Evolutionary conservation across 1,140 invertebrate species (phyloP).

Genomic region (Apis florea): DNA sequence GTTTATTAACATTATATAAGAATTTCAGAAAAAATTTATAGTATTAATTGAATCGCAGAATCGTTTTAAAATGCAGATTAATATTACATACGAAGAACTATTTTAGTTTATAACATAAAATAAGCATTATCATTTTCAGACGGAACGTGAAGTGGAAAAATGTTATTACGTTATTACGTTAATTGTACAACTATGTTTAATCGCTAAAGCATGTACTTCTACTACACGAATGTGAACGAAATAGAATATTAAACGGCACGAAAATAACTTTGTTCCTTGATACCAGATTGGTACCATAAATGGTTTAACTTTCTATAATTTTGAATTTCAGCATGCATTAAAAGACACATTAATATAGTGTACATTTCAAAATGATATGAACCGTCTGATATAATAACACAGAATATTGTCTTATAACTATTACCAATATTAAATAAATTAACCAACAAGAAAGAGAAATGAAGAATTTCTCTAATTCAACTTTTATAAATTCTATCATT

Average conservation of each 20-base stretch:
- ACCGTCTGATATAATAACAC: too few relatives aligned
- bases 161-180: not conserved
- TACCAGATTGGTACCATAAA: not conserved
- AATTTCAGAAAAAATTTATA: too few relatives aligned
- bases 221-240: not conserved
- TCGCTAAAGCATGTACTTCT: not conserved
- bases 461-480: too few relatives aligned
- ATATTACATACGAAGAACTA: not conserved
- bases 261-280: not conserved
- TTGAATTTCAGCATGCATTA: not conserved
- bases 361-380: too few relatives aligned
- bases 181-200: slow-evolving; percentile 6
- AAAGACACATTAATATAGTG: not conserved
- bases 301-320: not conserved
- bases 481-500: too few relatives aligned
- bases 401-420: too few relatives aligned
- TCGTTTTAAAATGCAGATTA: not conserved
- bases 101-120: not conserved
- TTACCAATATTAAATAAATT: too few relatives aligned
- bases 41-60: too few relatives aligned
- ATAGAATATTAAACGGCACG: not conserved
- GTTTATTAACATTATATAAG: too few relatives aligned
- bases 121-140: not conserved
- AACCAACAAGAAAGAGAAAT: too few relatives aligned
- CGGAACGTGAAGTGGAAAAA: not conserved